These are phyloP conservation scores for Acanthisitta chloris DNA, from an alignment of 2,113 vertebrate genomes.

Conservation along the genomic window DNA sequence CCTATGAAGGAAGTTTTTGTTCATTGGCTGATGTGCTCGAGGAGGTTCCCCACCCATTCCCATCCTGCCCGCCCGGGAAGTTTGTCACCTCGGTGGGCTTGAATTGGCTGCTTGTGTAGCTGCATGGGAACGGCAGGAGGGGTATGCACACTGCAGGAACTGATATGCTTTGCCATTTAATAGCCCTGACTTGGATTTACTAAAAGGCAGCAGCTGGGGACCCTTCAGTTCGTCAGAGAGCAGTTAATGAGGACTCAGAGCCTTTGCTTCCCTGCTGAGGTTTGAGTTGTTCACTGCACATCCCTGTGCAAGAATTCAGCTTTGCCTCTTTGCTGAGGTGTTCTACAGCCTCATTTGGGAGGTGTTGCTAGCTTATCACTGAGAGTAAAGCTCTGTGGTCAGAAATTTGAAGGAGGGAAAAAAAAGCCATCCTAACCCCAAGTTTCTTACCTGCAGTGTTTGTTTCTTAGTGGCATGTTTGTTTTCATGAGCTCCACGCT, in stretches of 20 bases:
- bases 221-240: not conserved
- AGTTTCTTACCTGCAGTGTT: not conserved
- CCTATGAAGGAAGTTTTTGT: slow-evolving; percentile 27
- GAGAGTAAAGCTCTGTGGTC: not conserved
- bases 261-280: not conserved
- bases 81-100: not conserved
- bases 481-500: not conserved
- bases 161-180: not conserved
- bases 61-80: not conserved
- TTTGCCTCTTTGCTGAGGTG: not conserved
- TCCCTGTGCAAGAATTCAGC: accelerated
- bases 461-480: not conserved
- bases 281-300: not conserved
- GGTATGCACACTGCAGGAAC: not conserved
- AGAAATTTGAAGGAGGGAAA: not conserved
- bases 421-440: not conserved
- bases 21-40: not conserved
- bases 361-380: not conserved
- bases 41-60: not conserved
- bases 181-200: not conserved
- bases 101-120: slow-evolving; percentile 23
- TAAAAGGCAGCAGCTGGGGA: not conserved
- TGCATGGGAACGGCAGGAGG: not conserved
- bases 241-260: not conserved
- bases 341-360: not conserved